A percentile compares a stretch with the other conserved stretches of the same genome.
Conservation (phyloP, 2,888 invertebrate species). For the Mystacides longicornis region DNA sequence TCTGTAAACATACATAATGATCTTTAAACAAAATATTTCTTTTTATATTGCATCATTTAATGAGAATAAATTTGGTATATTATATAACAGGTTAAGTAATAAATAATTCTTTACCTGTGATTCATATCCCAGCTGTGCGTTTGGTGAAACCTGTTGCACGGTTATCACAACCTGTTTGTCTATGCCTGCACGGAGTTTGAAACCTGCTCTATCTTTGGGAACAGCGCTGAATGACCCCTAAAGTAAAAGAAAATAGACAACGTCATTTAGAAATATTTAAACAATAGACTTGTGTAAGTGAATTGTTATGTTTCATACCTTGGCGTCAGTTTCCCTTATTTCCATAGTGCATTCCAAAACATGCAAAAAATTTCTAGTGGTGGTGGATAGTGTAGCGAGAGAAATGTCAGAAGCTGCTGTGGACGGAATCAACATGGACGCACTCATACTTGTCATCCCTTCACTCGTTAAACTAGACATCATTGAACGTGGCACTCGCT, state of each 20-base stretch:
- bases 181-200: conserved; percentile 76
- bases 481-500: conserved; percentile 77
- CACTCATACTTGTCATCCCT: conserved; percentile 49
- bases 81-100: neutral
- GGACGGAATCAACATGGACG: conserved; percentile 34
- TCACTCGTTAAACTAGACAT: conserved; percentile 66
- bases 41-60: too few relatives aligned
- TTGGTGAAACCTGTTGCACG: conserved; percentile 67
- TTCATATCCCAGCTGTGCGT: conserved; percentile 32
- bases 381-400: conserved; percentile 23
- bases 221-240: conserved; percentile 75
- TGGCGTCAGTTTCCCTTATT: conserved; percentile 88
- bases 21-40: too few relatives aligned
- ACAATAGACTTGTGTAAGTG: too few relatives aligned
- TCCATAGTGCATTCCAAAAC: conserved; percentile 89
- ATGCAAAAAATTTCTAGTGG: conserved; percentile 54
- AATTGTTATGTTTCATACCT: too few relatives aligned
- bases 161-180: conserved; percentile 86
- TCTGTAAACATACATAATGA: conserved; percentile 8
- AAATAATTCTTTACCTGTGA: conserved; percentile 18
- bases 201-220: conserved; percentile 78
- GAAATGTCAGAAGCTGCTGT: conserved; percentile 51
- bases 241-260: conserved; percentile 9
- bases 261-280: neutral
- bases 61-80: neutral